Conservation (phyloP, 1,140 invertebrate genomes). For the Ganaspis sp. region DNA sequence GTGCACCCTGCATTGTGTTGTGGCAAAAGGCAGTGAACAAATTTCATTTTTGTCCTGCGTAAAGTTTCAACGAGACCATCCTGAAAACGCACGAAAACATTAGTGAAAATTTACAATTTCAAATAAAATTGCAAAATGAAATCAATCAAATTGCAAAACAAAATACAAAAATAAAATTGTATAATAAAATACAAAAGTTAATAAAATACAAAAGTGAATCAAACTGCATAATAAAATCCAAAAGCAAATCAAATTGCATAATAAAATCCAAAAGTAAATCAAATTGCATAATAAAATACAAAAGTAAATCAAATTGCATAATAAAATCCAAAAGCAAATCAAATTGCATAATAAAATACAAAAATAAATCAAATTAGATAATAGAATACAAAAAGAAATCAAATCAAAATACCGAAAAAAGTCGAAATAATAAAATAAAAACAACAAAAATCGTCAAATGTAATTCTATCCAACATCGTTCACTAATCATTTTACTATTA, state of each 20-base stretch:
- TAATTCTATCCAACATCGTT: constrained; percentile 38
- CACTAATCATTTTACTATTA: constrained; percentile 41
- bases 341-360: too few species aligned
- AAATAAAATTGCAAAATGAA: neutral
- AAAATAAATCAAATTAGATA: too few species aligned
- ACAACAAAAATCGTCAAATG: constrained; percentile 30
- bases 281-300: too few species aligned
- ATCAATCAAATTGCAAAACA: too few species aligned
- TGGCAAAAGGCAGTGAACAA: constrained; percentile 92
- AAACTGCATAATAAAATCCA: too few species aligned
- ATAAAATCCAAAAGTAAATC: too few species aligned
- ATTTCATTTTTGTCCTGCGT: constrained; percentile 87
- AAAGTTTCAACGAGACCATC: constrained; percentile 94
- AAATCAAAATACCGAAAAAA: constrained; percentile 33
- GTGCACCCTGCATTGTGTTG: constrained; percentile 84
- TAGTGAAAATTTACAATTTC: neutral
- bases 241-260: too few species aligned
- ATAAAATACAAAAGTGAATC: too few species aligned
- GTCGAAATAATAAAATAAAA: constrained; percentile 1
- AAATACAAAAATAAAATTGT: constrained; percentile 27
- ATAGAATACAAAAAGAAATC: neutral
- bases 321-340: too few species aligned
- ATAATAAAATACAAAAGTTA: constrained; percentile 8
- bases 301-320: too few species aligned
- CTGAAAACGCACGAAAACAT: constrained; percentile 69